These are phyloP conservation scores for Podabrus alpinus DNA, from an alignment of 2,888 invertebrate species.

Conservation along the genomic window DNA sequence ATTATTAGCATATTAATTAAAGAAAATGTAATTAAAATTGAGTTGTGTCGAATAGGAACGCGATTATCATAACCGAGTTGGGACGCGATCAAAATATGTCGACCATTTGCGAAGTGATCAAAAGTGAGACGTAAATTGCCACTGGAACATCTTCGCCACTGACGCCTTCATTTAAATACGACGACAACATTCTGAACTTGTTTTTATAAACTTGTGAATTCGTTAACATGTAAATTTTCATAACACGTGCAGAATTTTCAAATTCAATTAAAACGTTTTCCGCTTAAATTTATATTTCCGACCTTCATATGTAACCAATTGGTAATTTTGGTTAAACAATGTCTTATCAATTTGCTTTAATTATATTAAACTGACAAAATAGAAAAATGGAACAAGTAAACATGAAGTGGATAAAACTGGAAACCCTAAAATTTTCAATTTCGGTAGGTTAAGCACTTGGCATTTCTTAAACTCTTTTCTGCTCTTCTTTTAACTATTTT, in stretches of 20 bases:
- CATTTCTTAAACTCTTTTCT: background rate
- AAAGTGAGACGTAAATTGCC: constrained; percentile 53
- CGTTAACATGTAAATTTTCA: constrained; percentile 48
- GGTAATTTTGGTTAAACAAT: background rate
- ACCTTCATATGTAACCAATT: background rate
- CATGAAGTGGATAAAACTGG: background rate
- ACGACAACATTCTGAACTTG: constrained; percentile 49
- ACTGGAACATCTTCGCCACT: constrained; percentile 51
- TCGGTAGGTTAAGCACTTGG: background rate
- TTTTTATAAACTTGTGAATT: constrained; percentile 52
- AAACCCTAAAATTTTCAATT: background rate
- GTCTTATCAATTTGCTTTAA: background rate
- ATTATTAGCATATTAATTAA: constrained; percentile 61
- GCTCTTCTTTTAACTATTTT: background rate
- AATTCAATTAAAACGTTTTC: constrained; percentile 25
- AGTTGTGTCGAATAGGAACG: constrained; percentile 56
- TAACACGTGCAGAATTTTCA: constrained; percentile 30
- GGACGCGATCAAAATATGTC: constrained; percentile 45
- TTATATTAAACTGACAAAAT: background rate
- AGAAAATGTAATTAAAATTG: constrained; percentile 61
- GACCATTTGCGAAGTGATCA: constrained; percentile 51
- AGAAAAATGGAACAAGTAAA: background rate
- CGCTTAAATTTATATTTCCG: background rate
- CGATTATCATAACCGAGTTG: constrained; percentile 53
- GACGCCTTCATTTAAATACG: constrained; percentile 52